Base-by-base conservation (phyloP, 2,888 invertebrate genomes). In the Geotrupes spiniger region DNA sequence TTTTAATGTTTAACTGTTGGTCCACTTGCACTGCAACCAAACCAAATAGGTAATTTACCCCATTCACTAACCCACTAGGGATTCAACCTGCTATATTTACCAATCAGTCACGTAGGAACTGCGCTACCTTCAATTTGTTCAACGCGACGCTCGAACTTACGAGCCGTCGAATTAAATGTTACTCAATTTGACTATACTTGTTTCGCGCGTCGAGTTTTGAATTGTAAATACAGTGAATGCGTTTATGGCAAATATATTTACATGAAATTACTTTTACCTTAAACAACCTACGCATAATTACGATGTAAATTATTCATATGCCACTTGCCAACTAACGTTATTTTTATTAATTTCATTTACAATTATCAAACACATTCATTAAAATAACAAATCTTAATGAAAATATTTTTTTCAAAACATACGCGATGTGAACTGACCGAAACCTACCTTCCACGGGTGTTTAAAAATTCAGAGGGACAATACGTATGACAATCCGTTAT, bases 1-100 rank as follows among this genome's bases (percentile, higher is more conserved):
- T 10, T 14, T 14, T 12, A 21, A 25, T 26, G 27, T 21, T 40
- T 26, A 29, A 29, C 42, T 49, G 45, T 37, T 26, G 36, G 26
- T 47, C 21, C 28, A 26, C n/a, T 17, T 45, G 26, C 26, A n/a
- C n/a, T n/a, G n/a, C n/a, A n/a, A n/a, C n/a, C n/a, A n/a, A n/a
- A n/a, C n/a, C n/a, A 43, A 25, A 36, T 27, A 28, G 33, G 33
- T 33, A 33, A 33, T 33, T 10, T 14, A 33, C 33, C 9, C 33
- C 14, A 12, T 33, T 15, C 14, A 8, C 15, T 33, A 14, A 15
- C 3, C 21, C 14, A 33, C 15, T 33, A n/a, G 33, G 11, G 33
- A 33, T 33, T 12, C 14, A 14, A 33, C 33, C 33, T 33, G 33
- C 11, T 14, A 8, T 15, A 33, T 33, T 21, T 33, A n/a, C 14